Conservation (phyloP, 1,140 invertebrate species). For the Drosophila leontia region DNA sequence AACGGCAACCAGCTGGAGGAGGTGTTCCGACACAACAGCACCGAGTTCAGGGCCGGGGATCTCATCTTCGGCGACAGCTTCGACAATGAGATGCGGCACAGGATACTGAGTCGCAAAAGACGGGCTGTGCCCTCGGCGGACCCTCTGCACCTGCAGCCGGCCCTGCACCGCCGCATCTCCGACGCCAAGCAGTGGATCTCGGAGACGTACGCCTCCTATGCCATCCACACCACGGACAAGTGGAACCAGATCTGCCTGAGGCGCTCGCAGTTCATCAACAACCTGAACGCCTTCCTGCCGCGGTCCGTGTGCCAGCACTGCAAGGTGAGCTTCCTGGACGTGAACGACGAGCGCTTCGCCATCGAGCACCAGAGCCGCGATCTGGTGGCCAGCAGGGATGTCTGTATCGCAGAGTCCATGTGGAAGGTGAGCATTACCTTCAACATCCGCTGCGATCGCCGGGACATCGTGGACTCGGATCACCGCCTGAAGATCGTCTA, state of each 20-base stretch:
- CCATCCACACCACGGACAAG: conserved; percentile 91
- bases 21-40: conserved; percentile 65
- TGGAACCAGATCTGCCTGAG: conserved; percentile 92
- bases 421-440: conserved; percentile 92
- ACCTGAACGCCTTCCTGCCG: conserved; percentile 91
- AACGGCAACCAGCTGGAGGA: conserved; percentile 65
- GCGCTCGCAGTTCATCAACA: conserved; percentile 92
- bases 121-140: conserved; percentile 83
- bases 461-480: conserved; percentile 90
- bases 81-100: conserved; percentile 85
- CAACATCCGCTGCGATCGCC: conserved; percentile 88
- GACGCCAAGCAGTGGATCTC: conserved; percentile 93
- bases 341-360: conserved; percentile 91
- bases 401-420: conserved; percentile 91
- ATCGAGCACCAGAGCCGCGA: conserved; percentile 92
- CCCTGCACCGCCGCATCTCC: conserved; percentile 76
- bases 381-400: conserved; percentile 91
- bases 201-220: conserved; percentile 92
- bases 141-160: conserved; percentile 77
- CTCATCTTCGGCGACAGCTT: conserved; percentile 79
- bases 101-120: conserved; percentile 86
- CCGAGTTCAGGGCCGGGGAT: conserved; percentile 76
- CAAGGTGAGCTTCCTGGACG: conserved; percentile 90
- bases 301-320: conserved; percentile 90
- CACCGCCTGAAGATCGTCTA: conserved; percentile 93